Evolutionary conservation across 2,797 vertebrate genomes (phyloP), one percentile per base, ranked within the genome.

Genomic region (Podargus strigoides): DNA sequence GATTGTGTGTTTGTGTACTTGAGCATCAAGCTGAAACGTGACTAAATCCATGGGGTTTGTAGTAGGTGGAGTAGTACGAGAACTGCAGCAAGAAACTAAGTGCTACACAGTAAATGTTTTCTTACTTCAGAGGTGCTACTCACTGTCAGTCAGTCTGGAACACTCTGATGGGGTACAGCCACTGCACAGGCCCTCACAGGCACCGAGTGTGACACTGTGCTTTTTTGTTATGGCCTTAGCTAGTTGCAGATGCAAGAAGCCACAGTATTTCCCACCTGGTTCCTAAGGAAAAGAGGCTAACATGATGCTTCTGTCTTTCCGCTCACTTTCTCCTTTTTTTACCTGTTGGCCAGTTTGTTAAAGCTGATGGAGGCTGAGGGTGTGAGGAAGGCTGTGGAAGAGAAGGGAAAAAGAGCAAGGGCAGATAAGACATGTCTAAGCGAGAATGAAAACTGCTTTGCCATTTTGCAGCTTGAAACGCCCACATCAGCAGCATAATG

Each of bases 401-500:
- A 47, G 20, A 64, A 9, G 14, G 27, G 21, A 37, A 18, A 24
- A 47, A 14, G 49, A 44, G 8, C 1, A 7, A 46, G 39, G 58
- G 53, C 47, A 55, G 20, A 2, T 8, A 5, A 27, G 56, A 32
- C 1, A 0, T 3, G n/a, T 20, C 42, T 32, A 20, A 16, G 41
- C 0, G 2, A 42, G n/a, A 37, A 67, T 1, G 52, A 32, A 24
- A 62, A 11, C 19, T 6, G 21, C 28, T 30, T 50, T 63, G 77
- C 23, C 0, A 0, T 22, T 37, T 6, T 28, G 56, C 39, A 55
- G n/a, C 22, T 34, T 8, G 13, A 42, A 37, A 18, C 0, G 1
- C 10, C 27, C 5, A 1, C 0, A 0, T 17, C 18, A 30, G 72
- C 26, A 23, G 64, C 0, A 0, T 47, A 42, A 90, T 0, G 0